Base-by-base conservation (phyloP, 2,113 vertebrate species). In the Coracopsis vasa region DNA sequence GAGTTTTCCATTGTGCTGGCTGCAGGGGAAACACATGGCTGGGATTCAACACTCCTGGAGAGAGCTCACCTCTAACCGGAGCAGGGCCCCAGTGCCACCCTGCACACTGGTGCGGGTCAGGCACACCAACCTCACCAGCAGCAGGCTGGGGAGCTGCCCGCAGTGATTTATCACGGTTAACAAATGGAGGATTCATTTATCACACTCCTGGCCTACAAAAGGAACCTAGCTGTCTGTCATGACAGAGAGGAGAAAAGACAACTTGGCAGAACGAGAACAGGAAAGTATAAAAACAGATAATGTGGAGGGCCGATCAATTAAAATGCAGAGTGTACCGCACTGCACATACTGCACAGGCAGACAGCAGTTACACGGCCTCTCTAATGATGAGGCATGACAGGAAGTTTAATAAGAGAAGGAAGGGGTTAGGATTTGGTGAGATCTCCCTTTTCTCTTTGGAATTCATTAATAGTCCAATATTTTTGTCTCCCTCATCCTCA, bases 41-140 rank as follows among this genome's bases (percentile, higher is more conserved):
- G 2, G 1, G 20, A 37, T n/a, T 62, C 70, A 65, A 3, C 0
- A 1, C 1, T 2, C 45, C 48, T 13, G 0, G 41, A 42, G 79
- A 7, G 21, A 48, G 80, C 1, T 0, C 67, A 28, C 91, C 73
- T 64, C 77, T 53, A 35, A 39, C 28, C 0, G 2, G 78, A 72
- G 84, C 53, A 78, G 65, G n/a, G 25, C 28, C 66, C 58, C 1
- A 3, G 35, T 56, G 83, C 62, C 86, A 37, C 0, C 16, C 56
- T 35, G 77, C 45, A 42, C 53, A 8, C 1, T 0, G 1, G 51
- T 31, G 65, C 71, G n/a, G 0, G 3, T 6, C 77, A 54, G 80
- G 77, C 50, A 69, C 41, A 50, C 60, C 11, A 20, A 61, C 18
- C 74, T 70, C 71, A 31, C 29, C 14, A 6, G 60, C 69, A 60